Evolutionary conservation across 2,888 invertebrate species (phyloP).

Genomic region (Coleophora deauratella): DNA sequence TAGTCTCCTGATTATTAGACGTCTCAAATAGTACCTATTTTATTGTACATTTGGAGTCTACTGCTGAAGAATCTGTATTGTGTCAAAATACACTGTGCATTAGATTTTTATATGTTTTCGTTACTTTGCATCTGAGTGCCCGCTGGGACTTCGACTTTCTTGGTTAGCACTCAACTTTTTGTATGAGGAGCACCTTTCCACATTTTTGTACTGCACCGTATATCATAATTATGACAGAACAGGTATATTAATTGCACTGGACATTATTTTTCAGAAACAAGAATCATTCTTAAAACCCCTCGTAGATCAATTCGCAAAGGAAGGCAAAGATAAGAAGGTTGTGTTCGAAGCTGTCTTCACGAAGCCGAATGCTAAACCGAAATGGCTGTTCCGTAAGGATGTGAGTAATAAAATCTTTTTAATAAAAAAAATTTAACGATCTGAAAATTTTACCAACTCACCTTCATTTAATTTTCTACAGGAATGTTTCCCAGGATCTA

Average conservation of each 20-base stretch:
- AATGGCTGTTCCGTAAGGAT: conserved; percentile 94
- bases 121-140: conserved; percentile 49
- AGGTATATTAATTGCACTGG: conserved; percentile 37
- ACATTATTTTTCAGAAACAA: conserved; percentile 82
- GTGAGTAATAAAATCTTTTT: conserved; percentile 73
- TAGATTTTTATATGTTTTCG: conserved; percentile 39
- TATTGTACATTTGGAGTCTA: neutral
- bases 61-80: neutral
- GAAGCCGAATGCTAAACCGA: conserved; percentile 95
- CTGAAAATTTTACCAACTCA: neutral
- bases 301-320: conserved; percentile 93
- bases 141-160: conserved; percentile 29
- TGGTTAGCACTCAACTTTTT: conserved; percentile 61
- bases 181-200: conserved; percentile 62
- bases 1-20: too few species aligned
- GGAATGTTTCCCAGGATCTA: conserved; percentile 97
- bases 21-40: neutral
- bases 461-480: conserved; percentile 38
- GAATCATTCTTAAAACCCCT: conserved; percentile 95
- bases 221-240: conserved; percentile 6
- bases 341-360: conserved; percentile 96
- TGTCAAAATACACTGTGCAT: conserved; percentile 20
- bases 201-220: conserved; percentile 42
- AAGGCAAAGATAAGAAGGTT: conserved; percentile 97
- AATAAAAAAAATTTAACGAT: too few species aligned